Evolutionary conservation across 2,888 invertebrate genomes (phyloP), one percentile per base, ranked within the genome.

Genomic region (Brachynemurus nebulosus): DNA sequence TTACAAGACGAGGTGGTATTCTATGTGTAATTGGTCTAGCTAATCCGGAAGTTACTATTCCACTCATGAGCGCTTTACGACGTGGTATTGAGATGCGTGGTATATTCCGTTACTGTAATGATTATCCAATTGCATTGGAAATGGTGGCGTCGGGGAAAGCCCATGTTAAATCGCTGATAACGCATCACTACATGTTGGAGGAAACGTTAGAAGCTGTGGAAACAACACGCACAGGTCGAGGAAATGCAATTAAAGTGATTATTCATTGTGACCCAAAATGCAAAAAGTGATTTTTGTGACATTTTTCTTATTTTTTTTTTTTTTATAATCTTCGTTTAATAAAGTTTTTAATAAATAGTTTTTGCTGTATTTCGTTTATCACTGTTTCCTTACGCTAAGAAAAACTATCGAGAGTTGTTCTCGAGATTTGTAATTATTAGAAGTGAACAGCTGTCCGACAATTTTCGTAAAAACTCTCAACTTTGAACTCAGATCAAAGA

Each of bases 61-160:
- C 95, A 2, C 67, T 96, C 34, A 77, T 86, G 0, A 78, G 80
- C 56, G 86, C 91, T 3, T 70, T 86, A 20, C 68, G 78, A 0
- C 67, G 89, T 44, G 95, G 96, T 68, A 82, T 97, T 8, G 93
- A 95, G 65, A 85, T 97, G 51, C 72, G 83, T 48, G 96, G 96
- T 50, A 80, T 90, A 46, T 96, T 96, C 68, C 75, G 96, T 64
- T 96, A 96, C 60, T 85, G 76, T 49, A 92, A 92, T 64, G 88
- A 86, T 37, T 37, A 20, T 37, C 37, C 18, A 37, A 6, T 20
- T 3, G 37, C 91, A 0, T 65, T 91, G 50, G 74, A 80, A 1
- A 68, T 91, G 66, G 79, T 91, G 1, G 74, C 84, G 2, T 75
- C 77, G 48, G 85, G 86, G 1, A 77, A 74, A 60, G 71, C 88